These are phyloP conservation scores for Fringilla coelebs DNA, from an alignment of 2,797 vertebrate species.

Conservation along the genomic window DNA sequence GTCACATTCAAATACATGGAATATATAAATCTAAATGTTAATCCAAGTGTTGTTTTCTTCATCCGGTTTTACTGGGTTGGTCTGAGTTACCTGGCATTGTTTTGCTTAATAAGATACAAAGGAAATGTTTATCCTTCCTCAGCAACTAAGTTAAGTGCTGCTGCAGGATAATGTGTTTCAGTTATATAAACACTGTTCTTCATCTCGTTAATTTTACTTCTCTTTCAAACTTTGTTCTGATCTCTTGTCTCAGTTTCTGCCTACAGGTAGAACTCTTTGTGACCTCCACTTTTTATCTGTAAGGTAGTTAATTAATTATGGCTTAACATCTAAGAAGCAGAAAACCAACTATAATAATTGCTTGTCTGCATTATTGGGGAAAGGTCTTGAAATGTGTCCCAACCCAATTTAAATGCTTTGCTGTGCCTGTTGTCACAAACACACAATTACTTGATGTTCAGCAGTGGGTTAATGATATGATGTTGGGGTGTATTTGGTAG, in stretches of 20 bases:
- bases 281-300: neutral
- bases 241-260: neutral
- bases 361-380: neutral
- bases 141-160: neutral
- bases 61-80: neutral
- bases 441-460: neutral
- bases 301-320: constrained; percentile 17
- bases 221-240: neutral
- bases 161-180: neutral
- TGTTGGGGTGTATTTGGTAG: neutral
- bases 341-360: neutral
- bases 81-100: neutral
- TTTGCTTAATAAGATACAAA: neutral
- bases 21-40: neutral
- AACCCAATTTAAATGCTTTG: neutral
- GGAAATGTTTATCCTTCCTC: neutral
- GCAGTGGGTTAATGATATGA: neutral
- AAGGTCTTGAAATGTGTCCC: neutral
- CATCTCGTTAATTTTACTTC: neutral
- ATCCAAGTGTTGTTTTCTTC: neutral
- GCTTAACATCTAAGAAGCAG: neutral
- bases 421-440: neutral
- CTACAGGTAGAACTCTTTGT: neutral
- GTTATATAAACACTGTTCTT: neutral
- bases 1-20: neutral